Evolutionary conservation across 2,888 invertebrate species (phyloP).

Genomic region (Smittia aterrima): DNA sequence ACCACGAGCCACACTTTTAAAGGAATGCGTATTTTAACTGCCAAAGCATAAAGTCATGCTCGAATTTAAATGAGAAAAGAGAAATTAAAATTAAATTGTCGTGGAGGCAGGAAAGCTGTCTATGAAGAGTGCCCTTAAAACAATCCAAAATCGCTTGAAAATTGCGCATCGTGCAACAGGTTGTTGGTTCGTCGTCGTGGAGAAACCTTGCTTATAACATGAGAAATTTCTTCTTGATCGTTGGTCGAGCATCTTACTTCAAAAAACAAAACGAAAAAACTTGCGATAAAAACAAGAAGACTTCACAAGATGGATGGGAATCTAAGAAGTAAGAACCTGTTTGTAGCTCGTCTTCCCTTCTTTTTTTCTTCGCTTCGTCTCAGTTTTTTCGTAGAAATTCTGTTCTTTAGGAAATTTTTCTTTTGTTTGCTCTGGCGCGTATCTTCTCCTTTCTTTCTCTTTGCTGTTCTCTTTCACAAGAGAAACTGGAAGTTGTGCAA

Average conservation of each 20-base stretch:
- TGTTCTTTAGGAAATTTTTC: slow-evolving; percentile 20
- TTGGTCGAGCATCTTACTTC: background rate
- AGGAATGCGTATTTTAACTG: background rate
- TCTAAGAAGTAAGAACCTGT: slow-evolving; percentile 38
- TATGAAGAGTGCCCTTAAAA: background rate
- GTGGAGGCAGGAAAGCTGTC: background rate
- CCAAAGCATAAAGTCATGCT: background rate
- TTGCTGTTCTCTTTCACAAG: background rate
- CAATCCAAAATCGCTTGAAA: background rate
- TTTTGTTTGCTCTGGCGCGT: slow-evolving; percentile 14
- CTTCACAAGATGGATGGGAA: slow-evolving; percentile 29
- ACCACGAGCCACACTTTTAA: background rate
- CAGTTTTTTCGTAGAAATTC: slow-evolving; percentile 8
- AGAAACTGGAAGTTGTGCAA: background rate
- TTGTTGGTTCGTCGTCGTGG: background rate
- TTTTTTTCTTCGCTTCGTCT: background rate
- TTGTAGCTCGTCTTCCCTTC: background rate
- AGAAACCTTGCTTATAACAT: background rate
- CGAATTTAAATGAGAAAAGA: background rate
- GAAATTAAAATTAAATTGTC: slow-evolving; percentile 22
- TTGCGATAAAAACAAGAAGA: background rate
- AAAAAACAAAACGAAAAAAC: background rate
- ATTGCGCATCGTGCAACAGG: slow-evolving; percentile 22
- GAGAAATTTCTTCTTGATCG: background rate
- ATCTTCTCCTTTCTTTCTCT: background rate